Evolutionary conservation across 2,888 invertebrate species (phyloP), one percentile per base, ranked within the genome.

Genomic region (Glomeris marginata): DNA sequence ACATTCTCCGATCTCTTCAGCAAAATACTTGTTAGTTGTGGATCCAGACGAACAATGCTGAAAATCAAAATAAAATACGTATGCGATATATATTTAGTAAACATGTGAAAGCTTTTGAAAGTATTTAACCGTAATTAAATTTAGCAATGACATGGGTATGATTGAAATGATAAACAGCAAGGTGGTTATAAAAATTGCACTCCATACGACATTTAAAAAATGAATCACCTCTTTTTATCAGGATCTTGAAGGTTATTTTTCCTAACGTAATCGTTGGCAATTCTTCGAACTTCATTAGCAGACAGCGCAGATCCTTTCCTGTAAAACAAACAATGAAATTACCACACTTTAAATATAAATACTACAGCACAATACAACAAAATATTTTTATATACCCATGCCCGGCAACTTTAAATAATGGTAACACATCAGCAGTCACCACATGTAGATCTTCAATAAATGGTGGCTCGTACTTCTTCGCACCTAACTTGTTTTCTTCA

Each of bases 211-310:
- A n/a, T n/a, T n/a, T n/a, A n/a, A n/a, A n/a, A n/a, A n/a, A n/a
- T 28, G 3, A 28, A 28, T 28, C 28, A 48, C 59, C 59, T 58
- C 56, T 64, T 67, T 66, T 69, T 52, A 15, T 50, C 52, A 43
- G 64, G 65, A 57, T 70, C 61, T 55, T 74, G 72, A 42, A 84
- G 70, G 54, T 74, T 70, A 56, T 79, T 74, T 51, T 69, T 68
- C 61, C 73, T 77, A 40, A 87, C 78, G 68, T 87, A 86, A 53
- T 81, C 76, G 15, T 77, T 78, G 13, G 88, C 70, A 54, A 73
- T 66, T 56, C 75, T 73, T 58, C 84, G 59, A 20, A 66, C 58
- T 45, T 66, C 64, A 33, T 54, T 43, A 11, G 56, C 52, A 13
- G 58, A 54, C 20, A 67, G 43, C 10, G 62, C 58, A 53, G 58